Percentiles rank a stretch among this genome's conserved stretches.
These are phyloP conservation scores for Hozukius guyotensis DNA, from an alignment of 2,797 vertebrate species.

Conservation along the genomic window DNA sequence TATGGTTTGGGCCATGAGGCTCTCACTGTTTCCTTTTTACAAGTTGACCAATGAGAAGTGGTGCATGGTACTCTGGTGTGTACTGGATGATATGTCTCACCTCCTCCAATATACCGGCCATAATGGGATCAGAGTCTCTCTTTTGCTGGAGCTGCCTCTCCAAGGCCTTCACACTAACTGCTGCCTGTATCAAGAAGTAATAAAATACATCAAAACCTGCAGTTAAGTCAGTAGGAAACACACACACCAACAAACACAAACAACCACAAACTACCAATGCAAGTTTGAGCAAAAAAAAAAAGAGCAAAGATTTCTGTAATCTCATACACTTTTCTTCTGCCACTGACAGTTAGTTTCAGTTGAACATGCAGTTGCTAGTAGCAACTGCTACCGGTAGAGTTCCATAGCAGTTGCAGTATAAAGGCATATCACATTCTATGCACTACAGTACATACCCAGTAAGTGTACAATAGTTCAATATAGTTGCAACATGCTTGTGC, in stretches of 20 bases:
- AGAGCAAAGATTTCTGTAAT: background rate
- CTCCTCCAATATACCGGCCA: conserved; percentile 93
- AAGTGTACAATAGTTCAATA: too few species aligned
- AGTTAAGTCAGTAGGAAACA: background rate
- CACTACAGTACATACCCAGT: rapidly evolving
- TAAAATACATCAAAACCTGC: background rate
- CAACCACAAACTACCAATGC: background rate
- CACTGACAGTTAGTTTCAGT: background rate
- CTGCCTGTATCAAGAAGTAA: conserved; percentile 55
- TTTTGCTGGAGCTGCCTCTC: conserved; percentile 90
- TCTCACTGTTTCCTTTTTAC: background rate
- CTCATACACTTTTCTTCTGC: background rate
- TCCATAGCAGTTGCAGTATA: background rate
- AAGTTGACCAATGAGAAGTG: background rate
- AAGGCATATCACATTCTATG: too few species aligned
- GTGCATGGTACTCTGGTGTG: background rate
- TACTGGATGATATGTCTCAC: conserved; percentile 67
- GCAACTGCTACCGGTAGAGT: background rate
- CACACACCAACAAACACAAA: background rate
- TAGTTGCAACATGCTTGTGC: too few species aligned
- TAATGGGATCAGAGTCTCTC: conserved; percentile 91
- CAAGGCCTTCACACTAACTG: conserved; percentile 68
- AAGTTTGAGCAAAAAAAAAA: background rate
- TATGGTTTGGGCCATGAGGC: background rate
- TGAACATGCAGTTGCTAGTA: background rate